Base-by-base conservation (phyloP, 2,888 invertebrate species). In the Suillia variegata region DNA sequence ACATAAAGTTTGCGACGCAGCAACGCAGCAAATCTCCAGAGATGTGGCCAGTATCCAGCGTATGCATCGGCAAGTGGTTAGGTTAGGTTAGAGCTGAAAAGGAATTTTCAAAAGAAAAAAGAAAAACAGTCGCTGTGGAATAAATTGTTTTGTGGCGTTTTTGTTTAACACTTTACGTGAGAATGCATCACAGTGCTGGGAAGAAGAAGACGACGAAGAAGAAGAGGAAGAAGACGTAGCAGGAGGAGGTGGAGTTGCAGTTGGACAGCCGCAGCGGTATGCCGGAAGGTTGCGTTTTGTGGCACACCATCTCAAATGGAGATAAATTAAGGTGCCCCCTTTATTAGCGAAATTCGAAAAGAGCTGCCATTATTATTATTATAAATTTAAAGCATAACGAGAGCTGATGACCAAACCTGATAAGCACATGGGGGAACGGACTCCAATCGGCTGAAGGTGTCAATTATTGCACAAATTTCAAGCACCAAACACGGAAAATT, bases 91-190 rank as follows among this genome's bases (percentile, higher is more conserved):
- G 6, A 31, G n/a, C n/a, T 12, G 31, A 12, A 31, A 31, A 31
- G 31, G 31, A 31, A 31, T 26, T n/a, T n/a, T n/a, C n/a, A 54
- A 42, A 21, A 2, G 21, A 4, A 5, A n/a, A 15, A 42, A 22
- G n/a, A 22, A 38, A 21, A 34, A 33, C n/a, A n/a, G 21, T 42
- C 42, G 22, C 20, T 17, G 10, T 5, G 48, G 51, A 26, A 52
- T 55, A 57, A 62, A 59, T 62, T 60, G 59, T 60, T 65, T 62
- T 59, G 59, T 63, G 67, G 45, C 55, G 65, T 61, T 63, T 66
- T 62, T 71, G 61, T 67, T 69, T 69, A 73, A 69, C 70, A 72
- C 73, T 70, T 66, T 61, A 69, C 71, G 73, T 72, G 69, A 62
- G 62, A 69, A 70, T 50, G 18, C 42, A 17, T n/a, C n/a, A n/a